Base-by-base conservation (phyloP, 1,140 invertebrate species). In the Orius laevigatus region DNA sequence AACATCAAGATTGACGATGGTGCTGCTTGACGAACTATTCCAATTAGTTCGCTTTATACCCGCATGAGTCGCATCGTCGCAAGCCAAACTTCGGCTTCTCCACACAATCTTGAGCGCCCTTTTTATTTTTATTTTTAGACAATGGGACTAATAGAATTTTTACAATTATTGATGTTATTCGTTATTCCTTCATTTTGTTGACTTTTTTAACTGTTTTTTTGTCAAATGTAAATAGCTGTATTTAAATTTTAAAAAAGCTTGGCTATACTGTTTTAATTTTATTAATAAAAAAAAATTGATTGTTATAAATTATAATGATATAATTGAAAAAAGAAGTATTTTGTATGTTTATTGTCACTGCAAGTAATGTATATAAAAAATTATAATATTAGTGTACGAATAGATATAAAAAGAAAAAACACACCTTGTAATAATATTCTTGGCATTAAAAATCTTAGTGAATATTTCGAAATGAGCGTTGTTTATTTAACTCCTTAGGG, bases 361-460 rank as follows among this genome's bases (percentile, higher is more conserved):
- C 45, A 14, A 16, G 35, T 11, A 18, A 34, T 46, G 34, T 36
- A 46, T 16, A 35, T 16, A 25, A 25, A 25, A n/a, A 8, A 25
- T 25, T 25, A 9, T 35, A 46, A 46, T 3, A 16, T 46, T 46
- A 46, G 34, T 46, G 45, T 46, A 46, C 45, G 14, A 33, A n/a
- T 46, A 46, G 45, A 46, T 35, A 33, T 46, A 35, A 14, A 39
- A 25, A 25, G 3, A 25, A 25, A 39, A 36, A 46, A 12, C 25
- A 46, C 45, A 46, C 45, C 45, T 46, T 46, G 45, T 46, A 46
- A 46, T 46, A 46, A 46, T 16, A 44, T 46, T 35, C 31, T 20
- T 46, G 45, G 45, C 45, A 46, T 46, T 46, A 46, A 46, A 46
- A 25, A 25, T 25, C 25, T 25, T 25, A 25, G 25, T 25, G 25